These are phyloP conservation scores for Tetranychus piercei DNA, from an alignment of 2,888 invertebrate genomes.

Conservation along the genomic window DNA sequence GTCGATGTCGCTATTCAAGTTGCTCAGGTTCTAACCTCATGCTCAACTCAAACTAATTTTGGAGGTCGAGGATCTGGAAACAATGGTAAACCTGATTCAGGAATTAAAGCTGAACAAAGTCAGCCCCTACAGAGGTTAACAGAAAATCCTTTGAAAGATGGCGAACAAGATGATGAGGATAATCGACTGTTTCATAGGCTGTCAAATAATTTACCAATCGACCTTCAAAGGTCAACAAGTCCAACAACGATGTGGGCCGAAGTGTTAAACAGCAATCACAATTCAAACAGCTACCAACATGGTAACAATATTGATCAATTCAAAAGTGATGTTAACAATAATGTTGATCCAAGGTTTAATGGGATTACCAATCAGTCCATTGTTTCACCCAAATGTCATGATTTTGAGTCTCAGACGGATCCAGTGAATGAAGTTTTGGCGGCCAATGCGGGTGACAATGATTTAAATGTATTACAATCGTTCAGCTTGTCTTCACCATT, in stretches of 20 bases:
- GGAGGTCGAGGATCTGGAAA: not conserved
- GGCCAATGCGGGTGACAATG: constrained; percentile 26
- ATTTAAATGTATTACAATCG: constrained; percentile 23
- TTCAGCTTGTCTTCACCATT: constrained; percentile 23
- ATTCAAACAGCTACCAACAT: no score
- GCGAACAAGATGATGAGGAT: not conserved
- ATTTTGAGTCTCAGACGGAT: constrained; percentile 27
- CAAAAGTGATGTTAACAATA: not conserved
- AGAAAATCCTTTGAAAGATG: not conserved
- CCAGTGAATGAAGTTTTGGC: constrained; percentile 21
- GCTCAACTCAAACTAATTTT: constrained; percentile 2
- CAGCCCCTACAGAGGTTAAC: no score
- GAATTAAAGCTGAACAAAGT: no score
- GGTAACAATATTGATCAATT: not conserved
- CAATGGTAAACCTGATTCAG: not conserved
- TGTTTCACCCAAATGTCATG: constrained; percentile 10
- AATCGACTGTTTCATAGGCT: not conserved
- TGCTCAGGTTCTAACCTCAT: not conserved
- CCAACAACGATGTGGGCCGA: not conserved
- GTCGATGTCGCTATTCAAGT: constrained; percentile 9
- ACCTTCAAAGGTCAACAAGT: not conserved
- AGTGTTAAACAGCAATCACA: not conserved
- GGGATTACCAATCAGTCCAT: not conserved
- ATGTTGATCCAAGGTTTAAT: not conserved
- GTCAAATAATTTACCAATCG: not conserved